Base-by-base conservation (phyloP, 35 echinoderm and acorn worm genomes). In the Ophioderma brevispina region DNA sequence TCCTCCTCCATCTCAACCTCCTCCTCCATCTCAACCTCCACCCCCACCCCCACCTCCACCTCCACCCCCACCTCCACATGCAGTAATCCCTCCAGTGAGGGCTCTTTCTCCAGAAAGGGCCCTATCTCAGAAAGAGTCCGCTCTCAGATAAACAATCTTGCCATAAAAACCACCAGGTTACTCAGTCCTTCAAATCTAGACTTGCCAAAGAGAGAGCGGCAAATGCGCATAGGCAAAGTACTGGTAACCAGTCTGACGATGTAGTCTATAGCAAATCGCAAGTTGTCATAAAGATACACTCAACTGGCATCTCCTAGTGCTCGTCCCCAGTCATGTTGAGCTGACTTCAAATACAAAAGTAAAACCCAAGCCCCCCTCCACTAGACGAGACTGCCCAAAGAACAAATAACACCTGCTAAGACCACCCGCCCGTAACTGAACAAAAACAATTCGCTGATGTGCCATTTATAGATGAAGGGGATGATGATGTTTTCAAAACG, bases 51-150 rank as follows among this genome's bases (percentile, higher is more conserved):
- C 1, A 34, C 78, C 13, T 10, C 31, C 3, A 34, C 31, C 6
- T 3, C 78, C 6, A 36, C 78, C 5, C 1, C 31, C 13, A 34
- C 78, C 6, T 34, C 78, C 78, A 80, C 4, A 21, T 34, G 34
- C 3, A 5, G 17, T 80, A 25, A 36, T 80, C 10, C 32, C 38
- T 15, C 78, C 38, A 21, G 18, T 11, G 78, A 70, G 59, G 28
- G 59, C 59, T 4, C 59, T 70, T 70, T 70, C 59, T 70, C 59
- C 59, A 70, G 59, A 70, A 30, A 70, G 59, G n/a, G 59, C n/a
- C n/a, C 59, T 8, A 6, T 70, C 59, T 13, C 59, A 15, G 59
- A 70, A 70, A 70, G n/a, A 70, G 10, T 25, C 59, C n/a, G n/a
- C n/a, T n/a, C n/a, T n/a, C n/a, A n/a, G n/a, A n/a, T n/a, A n/a